Percentiles rank a stretch among this genome's conserved stretches.
These are phyloP conservation scores for Psittacula cyanocephala DNA, from an alignment of 2,113 vertebrate genomes.

Conservation along the genomic window DNA sequence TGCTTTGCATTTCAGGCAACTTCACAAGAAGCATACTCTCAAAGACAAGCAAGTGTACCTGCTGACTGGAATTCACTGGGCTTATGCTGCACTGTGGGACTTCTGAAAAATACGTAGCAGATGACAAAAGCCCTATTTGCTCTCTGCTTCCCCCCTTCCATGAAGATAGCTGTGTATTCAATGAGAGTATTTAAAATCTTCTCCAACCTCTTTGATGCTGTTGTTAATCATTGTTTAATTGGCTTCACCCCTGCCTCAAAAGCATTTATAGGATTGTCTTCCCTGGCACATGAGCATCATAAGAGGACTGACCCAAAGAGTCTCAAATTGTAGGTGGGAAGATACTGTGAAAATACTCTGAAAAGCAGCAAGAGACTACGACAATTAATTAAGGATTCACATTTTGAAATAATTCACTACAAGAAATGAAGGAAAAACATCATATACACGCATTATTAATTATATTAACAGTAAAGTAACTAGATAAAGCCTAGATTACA, in stretches of 20 bases:
- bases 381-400: not conserved
- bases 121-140: not conserved
- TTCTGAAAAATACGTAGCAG: not conserved
- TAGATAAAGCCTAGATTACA: not conserved
- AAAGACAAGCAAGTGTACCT: not conserved
- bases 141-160: not conserved
- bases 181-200: not conserved
- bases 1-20: conserved; percentile 16
- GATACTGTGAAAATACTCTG: not conserved
- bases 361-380: not conserved
- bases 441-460: not conserved
- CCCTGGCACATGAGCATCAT: not conserved
- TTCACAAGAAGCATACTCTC: not conserved
- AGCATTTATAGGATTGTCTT: not conserved
- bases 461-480: not conserved
- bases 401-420: not conserved
- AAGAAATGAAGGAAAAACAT: not conserved
- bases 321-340: not conserved
- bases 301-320: not conserved
- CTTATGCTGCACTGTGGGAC: not conserved
- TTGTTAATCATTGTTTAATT: not conserved
- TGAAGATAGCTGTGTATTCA: not conserved
- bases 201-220: not conserved
- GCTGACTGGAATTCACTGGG: not conserved
- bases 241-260: not conserved